These are phyloP conservation scores for Acleris cristana DNA, from an alignment of 2,888 invertebrate species.

Conservation along the genomic window DNA sequence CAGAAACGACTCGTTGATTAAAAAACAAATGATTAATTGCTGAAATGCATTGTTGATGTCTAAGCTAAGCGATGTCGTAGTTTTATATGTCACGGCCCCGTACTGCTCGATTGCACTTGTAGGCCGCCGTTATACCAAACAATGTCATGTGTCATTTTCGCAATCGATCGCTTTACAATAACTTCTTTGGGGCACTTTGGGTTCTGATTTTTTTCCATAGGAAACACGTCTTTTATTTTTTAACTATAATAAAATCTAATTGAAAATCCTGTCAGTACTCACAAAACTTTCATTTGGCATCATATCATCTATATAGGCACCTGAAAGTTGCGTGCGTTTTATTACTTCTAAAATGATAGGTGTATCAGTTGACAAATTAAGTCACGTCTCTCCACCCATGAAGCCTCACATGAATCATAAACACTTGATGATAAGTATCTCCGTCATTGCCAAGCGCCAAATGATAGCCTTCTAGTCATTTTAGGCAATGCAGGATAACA, in stretches of 20 bases:
- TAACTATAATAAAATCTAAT: background rate
- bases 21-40: constrained; percentile 31
- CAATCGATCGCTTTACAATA: constrained; percentile 71
- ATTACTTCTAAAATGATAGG: constrained; percentile 15
- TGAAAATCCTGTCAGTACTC: background rate
- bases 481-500: constrained; percentile 73
- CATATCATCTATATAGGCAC: background rate
- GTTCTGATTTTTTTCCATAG: background rate
- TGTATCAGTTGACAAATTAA: constrained; percentile 21
- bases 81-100: constrained; percentile 79
- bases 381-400: constrained; percentile 23
- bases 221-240: background rate
- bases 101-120: constrained; percentile 80
- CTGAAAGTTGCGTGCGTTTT: background rate
- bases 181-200: too few species aligned
- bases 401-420: constrained; percentile 28
- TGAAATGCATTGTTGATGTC: constrained; percentile 63
- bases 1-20: constrained; percentile 20
- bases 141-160: constrained; percentile 81
- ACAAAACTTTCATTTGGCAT: background rate
- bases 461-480: constrained; percentile 46
- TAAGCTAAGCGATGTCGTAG: constrained; percentile 43
- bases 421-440: constrained; percentile 21
- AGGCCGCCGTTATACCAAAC: constrained; percentile 77
- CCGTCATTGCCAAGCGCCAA: constrained; percentile 10